These are phyloP conservation scores for Oryzias melastigma DNA, from an alignment of 2,113 vertebrate genomes.

Conservation along the genomic window DNA sequence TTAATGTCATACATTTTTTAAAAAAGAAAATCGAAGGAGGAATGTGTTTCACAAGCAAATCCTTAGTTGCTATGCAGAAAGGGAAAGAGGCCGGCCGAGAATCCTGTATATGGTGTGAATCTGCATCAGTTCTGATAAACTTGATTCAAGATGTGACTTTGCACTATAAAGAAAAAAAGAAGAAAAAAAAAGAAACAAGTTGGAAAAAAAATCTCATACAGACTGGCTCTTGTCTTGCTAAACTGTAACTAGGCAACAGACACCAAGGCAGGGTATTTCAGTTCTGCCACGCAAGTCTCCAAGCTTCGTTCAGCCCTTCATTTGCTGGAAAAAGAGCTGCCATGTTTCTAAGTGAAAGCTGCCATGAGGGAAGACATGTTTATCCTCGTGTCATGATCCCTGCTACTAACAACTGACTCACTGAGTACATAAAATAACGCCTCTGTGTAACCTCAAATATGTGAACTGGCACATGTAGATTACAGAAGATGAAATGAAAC, in stretches of 20 bases:
- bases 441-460: too few relatives aligned
- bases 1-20: too few relatives aligned
- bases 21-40: too few relatives aligned
- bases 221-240: conserved; percentile 41
- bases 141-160: conserved; percentile 30
- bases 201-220: conserved; percentile 8
- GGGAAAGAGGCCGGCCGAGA: too few relatives aligned
- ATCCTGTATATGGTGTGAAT: not conserved
- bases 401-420: not conserved
- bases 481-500: too few relatives aligned
- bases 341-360: conserved; percentile 17
- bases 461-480: too few relatives aligned
- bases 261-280: conserved; percentile 48
- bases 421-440: too few relatives aligned
- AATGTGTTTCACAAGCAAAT: too few relatives aligned
- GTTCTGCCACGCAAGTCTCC: conserved; percentile 39
- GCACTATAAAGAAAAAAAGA: not conserved
- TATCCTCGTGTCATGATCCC: conserved; percentile 5
- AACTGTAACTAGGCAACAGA: conserved; percentile 71
- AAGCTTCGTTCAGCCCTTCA: conserved; percentile 36
- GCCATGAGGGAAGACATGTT: not conserved
- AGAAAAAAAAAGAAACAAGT: not conserved
- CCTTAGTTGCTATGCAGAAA: too few relatives aligned
- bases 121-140: conserved; percentile 2
- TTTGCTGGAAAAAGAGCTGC: conserved; percentile 24